phyloP scores from a whole-genome alignment of 2,113 vertebrate genomes.

The Microcebus murinus region DNA sequence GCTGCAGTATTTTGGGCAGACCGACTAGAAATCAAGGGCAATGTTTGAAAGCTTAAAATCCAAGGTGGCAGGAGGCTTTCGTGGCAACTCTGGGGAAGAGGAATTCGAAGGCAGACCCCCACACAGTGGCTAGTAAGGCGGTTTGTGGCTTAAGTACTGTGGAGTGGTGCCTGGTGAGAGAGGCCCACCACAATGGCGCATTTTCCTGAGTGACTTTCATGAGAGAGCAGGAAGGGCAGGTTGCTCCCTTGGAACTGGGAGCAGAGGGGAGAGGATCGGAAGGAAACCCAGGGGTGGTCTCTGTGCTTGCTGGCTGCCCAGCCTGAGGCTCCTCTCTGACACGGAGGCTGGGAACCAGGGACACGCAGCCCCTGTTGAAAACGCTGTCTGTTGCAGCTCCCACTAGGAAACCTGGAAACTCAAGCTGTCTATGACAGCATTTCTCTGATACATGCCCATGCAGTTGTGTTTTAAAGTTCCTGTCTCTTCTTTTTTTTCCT shows the following conservation, averaged over 20 bases:
- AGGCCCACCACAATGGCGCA: background rate
- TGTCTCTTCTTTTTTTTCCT: background rate
- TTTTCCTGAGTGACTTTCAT: background rate
- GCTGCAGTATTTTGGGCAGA: background rate
- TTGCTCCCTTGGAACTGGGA: fast-evolving
- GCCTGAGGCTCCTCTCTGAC: background rate
- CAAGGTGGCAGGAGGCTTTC: background rate
- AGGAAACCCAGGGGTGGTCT: no score
- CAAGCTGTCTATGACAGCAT: background rate
- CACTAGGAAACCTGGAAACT: background rate
- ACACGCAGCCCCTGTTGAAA: background rate
- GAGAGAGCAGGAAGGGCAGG: background rate
- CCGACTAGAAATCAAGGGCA: background rate
- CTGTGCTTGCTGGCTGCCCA: background rate
- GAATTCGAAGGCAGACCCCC: background rate
- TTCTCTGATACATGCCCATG: background rate
- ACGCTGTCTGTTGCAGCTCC: background rate
- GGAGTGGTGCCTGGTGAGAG: background rate
- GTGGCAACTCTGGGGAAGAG: no score
- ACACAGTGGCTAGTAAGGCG: background rate
- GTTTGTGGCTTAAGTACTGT: background rate
- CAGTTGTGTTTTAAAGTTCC: background rate
- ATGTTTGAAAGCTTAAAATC: background rate
- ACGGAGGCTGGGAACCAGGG: background rate
- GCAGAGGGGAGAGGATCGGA: background rate